phyloP scores from a whole-genome alignment of 2,113 vertebrate species.

The Nestor notabilis region DNA sequence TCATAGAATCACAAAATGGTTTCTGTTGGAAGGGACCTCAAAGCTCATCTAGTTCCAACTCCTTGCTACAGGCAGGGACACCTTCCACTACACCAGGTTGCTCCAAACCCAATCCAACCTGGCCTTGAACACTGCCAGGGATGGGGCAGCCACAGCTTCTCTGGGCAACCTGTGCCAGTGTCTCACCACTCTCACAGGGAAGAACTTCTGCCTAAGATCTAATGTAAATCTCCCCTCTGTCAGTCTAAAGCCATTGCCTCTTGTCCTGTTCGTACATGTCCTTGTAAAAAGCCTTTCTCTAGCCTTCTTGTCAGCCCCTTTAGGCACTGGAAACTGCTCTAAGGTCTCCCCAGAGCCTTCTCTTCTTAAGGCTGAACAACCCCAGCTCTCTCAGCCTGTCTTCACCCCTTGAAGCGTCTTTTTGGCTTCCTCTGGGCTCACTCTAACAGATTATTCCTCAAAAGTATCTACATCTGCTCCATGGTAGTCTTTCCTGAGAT shows the following conservation, averaged over 20 bases:
- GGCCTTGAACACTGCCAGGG: not conserved
- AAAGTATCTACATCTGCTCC: not conserved
- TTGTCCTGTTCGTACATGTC: not conserved
- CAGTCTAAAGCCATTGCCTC: not conserved
- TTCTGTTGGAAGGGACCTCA: not conserved
- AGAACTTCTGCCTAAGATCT: not conserved
- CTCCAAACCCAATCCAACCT: not conserved
- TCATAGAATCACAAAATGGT: not conserved
- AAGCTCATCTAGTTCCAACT: not conserved
- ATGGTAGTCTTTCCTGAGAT: fast-evolving
- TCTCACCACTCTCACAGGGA: not conserved
- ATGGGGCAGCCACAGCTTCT: not conserved
- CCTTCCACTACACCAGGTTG: not conserved
- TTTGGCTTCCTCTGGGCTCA: not conserved
- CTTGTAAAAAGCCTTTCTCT: not conserved
- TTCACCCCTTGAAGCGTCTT: not conserved
- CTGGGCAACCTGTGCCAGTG: not conserved
- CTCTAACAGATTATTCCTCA: not conserved
- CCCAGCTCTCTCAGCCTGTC: not conserved
- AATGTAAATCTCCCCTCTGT: not conserved
- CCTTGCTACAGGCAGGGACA: not conserved
- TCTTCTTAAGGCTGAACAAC: not conserved
- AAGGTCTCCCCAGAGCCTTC: not conserved
- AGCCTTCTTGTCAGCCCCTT: not conserved
- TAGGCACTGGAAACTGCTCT: not conserved